Conservation (phyloP, 2,113 vertebrate species). For the Myodes glareolus region DNA sequence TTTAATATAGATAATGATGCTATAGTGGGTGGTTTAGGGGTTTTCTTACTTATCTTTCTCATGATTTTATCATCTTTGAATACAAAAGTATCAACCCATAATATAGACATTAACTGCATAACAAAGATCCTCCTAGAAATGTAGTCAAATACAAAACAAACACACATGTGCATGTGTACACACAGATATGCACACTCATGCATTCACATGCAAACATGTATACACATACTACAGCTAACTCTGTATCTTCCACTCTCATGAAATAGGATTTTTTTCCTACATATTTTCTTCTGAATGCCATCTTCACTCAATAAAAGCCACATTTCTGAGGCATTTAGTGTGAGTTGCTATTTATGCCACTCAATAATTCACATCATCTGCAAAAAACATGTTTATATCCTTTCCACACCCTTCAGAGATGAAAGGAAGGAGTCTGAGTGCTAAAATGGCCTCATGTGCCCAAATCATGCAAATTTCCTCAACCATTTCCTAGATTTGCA, state of each 20-base stretch:
- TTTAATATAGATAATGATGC: background rate
- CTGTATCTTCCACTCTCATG: background rate
- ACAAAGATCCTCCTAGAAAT: conserved; percentile 8
- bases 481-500: conserved; percentile 75
- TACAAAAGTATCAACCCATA: conserved; percentile 39
- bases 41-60: background rate
- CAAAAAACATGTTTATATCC: conserved; percentile 78
- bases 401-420: conserved; percentile 69
- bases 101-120: conserved; percentile 29
- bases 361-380: conserved; percentile 76
- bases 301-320: conserved; percentile 73
- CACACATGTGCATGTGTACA: background rate
- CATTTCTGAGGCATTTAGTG: conserved; percentile 65
- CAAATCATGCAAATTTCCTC: conserved; percentile 80
- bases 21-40: background rate
- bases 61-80: conserved; percentile 44
- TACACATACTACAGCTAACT: background rate
- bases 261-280: conserved; percentile 55
- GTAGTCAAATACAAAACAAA: background rate
- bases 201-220: background rate
- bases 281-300: conserved; percentile 53
- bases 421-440: conserved; percentile 77
- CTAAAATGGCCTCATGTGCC: conserved; percentile 80
- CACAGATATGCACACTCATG: background rate
- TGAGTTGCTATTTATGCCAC: conserved; percentile 75